Conservation (phyloP, 2,888 invertebrate genomes). For the Drosophila melanosoma region DNA sequence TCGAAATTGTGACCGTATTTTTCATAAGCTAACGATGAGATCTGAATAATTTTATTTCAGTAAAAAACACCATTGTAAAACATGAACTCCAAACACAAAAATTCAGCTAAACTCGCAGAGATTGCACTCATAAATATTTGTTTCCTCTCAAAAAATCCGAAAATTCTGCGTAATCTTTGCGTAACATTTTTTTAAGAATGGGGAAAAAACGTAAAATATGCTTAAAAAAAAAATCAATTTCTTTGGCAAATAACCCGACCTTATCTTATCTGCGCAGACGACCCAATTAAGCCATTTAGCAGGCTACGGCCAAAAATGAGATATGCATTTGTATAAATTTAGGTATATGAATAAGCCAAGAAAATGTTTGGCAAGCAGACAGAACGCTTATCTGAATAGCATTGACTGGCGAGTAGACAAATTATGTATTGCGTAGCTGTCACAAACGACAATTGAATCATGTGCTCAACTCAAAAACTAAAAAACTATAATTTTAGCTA, state of each 20-base stretch:
- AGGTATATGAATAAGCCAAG: background rate
- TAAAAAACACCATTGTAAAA: slow-evolving; percentile 10
- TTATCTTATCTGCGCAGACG: slow-evolving; percentile 55
- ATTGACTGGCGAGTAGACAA: slow-evolving; percentile 63
- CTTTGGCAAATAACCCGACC: slow-evolving; percentile 39
- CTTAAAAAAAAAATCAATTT: slow-evolving; percentile 56
- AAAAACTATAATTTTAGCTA: background rate
- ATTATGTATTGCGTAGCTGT: slow-evolving; percentile 69
- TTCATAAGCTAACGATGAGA: slow-evolving; percentile 7
- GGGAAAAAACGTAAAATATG: slow-evolving; percentile 15
- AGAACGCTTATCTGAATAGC: slow-evolving; percentile 24
- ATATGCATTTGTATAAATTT: background rate
- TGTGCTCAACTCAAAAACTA: slow-evolving; percentile 46
- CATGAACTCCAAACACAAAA: slow-evolving; percentile 29
- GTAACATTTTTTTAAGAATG: background rate
- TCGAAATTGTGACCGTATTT: slow-evolving; percentile 15
- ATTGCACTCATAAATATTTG: slow-evolving; percentile 27
- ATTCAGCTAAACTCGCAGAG: slow-evolving; percentile 35
- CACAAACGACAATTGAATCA: slow-evolving; percentile 57
- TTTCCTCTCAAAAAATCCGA: slow-evolving; percentile 8
- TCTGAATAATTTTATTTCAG: slow-evolving; percentile 9
- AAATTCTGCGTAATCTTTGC: slow-evolving; percentile 27
- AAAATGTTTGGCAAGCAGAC: slow-evolving; percentile 32
- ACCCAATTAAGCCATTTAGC: slow-evolving; percentile 55
- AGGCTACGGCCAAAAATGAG: background rate